Evolutionary conservation across 2,888 invertebrate species (phyloP), one percentile per base, ranked within the genome.

Genomic region (Lasioglossum lativentre): DNA sequence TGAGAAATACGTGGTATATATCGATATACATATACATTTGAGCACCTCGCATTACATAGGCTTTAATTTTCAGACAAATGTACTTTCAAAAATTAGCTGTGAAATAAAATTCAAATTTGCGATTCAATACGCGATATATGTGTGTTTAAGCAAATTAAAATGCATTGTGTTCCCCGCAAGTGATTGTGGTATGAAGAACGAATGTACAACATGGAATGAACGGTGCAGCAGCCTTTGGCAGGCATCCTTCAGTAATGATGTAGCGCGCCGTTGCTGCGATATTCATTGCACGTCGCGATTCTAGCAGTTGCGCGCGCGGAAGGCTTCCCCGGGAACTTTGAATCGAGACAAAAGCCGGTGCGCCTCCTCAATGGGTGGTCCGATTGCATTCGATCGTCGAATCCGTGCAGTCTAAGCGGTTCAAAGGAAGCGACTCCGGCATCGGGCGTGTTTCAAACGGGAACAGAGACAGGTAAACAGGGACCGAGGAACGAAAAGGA

Each of bases 341-440:
- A 59, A 59, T n/a, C 40, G 47, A 45, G 75, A 80, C 74, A 82
- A 82, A 80, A 47, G 82, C 74, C 2, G 47, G 47, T 34, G 63
- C 47, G 40, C 47, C 59, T 71, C 23, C 42, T 14, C 23, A 34
- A 73, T 45, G 45, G 68, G 23, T 45, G 45, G 38, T 59, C 34
- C 38, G 70, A 80, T 80, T 70, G 59, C 30, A 74, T 82, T 75
- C 82, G 59, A 59, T 59, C 74, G 74, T 38, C 45, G 38, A 45
- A 42, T 38, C 52, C 10, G 23, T 3, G 76, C 23, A 27, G 34
- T 30, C 70, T 38, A 34, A 59, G 16, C 72, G 16, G 34, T 70
- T 80, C 82, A 82, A 82, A 82, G 82, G 75, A 70, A 82, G 45
- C 23, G 52, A n/a, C 56, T 70, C 16, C 56, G 52, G 30, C n/a